phyloP scores from a whole-genome alignment of 53 echinoderm and acorn worm genomes.

The Stichopus horrens region DNA sequence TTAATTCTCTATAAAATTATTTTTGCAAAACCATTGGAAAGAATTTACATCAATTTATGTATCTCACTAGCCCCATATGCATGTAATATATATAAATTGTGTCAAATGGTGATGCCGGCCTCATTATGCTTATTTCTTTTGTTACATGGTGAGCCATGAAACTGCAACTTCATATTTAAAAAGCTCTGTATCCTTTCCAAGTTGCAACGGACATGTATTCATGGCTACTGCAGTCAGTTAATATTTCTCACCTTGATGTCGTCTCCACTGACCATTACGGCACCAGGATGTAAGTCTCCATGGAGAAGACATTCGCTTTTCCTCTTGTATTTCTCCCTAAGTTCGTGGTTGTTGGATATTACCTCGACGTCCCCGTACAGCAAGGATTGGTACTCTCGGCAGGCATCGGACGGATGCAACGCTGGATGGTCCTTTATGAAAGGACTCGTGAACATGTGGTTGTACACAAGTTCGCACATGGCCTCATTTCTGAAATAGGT shows the following conservation, averaged over 20 bases:
- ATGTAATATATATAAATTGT: too few species aligned
- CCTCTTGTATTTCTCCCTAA: conserved; percentile 52
- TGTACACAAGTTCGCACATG: conserved; percentile 58
- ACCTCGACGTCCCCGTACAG: conserved; percentile 56
- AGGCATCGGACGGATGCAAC: conserved; percentile 61
- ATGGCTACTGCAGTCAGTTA: too few species aligned
- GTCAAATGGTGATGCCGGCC: too few species aligned
- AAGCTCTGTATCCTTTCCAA: too few species aligned
- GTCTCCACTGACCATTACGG: conserved; percentile 63
- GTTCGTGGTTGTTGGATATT: conserved; percentile 27
- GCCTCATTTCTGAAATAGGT: conserved; percentile 63
- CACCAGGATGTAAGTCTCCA: conserved; percentile 81
- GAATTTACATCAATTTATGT: too few species aligned
- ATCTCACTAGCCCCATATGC: too few species aligned
- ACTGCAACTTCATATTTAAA: too few species aligned
- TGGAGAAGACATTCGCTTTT: conserved; percentile 72
- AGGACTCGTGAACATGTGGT: conserved; percentile 61
- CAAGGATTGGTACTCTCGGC: conserved; percentile 37
- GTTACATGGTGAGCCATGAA: too few species aligned
- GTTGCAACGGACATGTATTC: too few species aligned
- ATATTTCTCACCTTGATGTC: conserved; percentile 57
- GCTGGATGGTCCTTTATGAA: conserved; percentile 57
- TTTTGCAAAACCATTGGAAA: too few species aligned
- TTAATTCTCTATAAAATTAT: too few species aligned
- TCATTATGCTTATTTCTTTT: too few species aligned